Percentiles rank a stretch among this genome's conserved stretches.
phyloP scores from a whole-genome alignment of 2,888 invertebrate species.

The Sepiola atlantica region DNA sequence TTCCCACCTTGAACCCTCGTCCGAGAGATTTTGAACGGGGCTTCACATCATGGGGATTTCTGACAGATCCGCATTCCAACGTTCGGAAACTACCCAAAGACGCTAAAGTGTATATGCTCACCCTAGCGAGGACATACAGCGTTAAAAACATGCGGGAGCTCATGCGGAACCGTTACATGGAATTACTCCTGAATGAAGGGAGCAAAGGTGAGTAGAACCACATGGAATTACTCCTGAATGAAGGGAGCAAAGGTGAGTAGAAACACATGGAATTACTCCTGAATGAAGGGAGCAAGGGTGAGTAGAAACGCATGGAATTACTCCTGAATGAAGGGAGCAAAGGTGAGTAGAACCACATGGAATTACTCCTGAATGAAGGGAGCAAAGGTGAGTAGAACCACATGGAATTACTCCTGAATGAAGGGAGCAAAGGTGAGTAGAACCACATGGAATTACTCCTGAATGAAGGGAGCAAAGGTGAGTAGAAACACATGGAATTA shows the following conservation, averaged over 20 bases:
- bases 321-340: background rate
- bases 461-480: too few species aligned
- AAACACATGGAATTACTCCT: background rate
- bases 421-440: too few species aligned
- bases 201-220: constrained; percentile 41
- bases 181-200: constrained; percentile 35
- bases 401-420: too few species aligned
- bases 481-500: too few species aligned
- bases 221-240: too few species aligned
- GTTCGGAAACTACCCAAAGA: background rate
- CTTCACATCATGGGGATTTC: background rate
- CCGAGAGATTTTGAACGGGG: background rate
- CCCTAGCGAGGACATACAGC: constrained; percentile 25
- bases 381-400: too few species aligned
- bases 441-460: too few species aligned
- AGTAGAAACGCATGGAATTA: background rate
- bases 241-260: constrained; percentile 34
- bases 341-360: background rate
- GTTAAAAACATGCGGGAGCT: background rate
- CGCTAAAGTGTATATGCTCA: background rate
- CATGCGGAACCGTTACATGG: constrained; percentile 34
- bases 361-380: too few species aligned
- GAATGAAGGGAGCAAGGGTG: background rate
- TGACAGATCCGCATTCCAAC: background rate
- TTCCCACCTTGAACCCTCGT: background rate